Evolutionary conservation across 2,113 vertebrate species (phyloP), one percentile per base, ranked within the genome.

Genomic region (Strix uralensis): DNA sequence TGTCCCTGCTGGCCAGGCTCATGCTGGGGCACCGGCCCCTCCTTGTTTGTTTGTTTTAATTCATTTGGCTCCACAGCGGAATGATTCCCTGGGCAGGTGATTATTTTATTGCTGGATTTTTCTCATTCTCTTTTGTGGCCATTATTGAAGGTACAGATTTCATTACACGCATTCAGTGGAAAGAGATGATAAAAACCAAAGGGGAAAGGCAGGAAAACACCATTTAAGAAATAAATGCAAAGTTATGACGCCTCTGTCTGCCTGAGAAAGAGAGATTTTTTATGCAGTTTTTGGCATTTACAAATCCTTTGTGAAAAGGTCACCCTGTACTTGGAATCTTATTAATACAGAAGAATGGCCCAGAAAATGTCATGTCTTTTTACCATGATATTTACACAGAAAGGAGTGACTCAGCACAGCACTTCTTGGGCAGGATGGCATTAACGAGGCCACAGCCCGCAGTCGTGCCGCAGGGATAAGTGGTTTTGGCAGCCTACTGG

Each of bases 281-380:
- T 75, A 98, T 97, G 98, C 98, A 81, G 97, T 97, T 98, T 98
- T 97, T 98, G 98, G 98, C 98, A 98, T 98, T 98, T 98, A 98
- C 98, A 98, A 98, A 98, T 98, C 98, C 98, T 98, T 97, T 98
- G 98, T 98, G 98, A 97, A 98, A 98, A 98, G 98, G 98, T 98
- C 98, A 98, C 57, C 74, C 96, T 97, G 97, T 96, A 97, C 98
- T 94, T 94, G 89, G 97, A 96, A 97, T 98, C 98, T 97, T 97
- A 98, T 98, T 98, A 98, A 98, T 96, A 96, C 96, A 96, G 97
- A 97, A 97, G 97, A 98, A 94, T 54, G 63, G 97, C 97, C 98
- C 94, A 38, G 92, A 96, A 98, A 98, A 98, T 98, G 98, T 98
- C 98, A 98, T 21, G 94, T 98, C 98, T 98, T 92, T 97, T 98